A percentile compares a stretch with the other conserved stretches of the same genome.
phyloP scores from a whole-genome alignment of 2,888 invertebrate species.

The Piscicola geometra region DNA sequence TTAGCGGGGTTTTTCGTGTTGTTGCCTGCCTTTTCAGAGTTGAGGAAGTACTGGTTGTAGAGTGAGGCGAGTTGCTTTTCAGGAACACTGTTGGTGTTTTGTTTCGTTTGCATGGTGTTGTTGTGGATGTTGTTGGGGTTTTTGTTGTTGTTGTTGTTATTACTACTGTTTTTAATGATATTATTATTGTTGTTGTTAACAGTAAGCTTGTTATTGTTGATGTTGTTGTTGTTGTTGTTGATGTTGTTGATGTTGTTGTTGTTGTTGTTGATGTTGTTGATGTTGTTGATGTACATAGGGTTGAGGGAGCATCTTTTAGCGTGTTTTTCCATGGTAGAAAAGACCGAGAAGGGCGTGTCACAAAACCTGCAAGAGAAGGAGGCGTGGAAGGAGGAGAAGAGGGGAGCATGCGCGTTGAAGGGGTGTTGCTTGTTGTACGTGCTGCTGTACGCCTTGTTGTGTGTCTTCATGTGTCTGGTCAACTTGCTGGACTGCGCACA shows the following conservation, averaged over 20 bases:
- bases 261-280: not conserved
- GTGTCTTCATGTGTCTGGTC: constrained; percentile 99
- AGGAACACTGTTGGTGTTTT: no score
- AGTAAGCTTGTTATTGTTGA: not conserved
- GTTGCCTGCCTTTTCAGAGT: no score
- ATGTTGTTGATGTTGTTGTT: not conserved
- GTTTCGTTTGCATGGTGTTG: no score
- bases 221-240: constrained; percentile 8
- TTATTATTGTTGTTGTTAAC: not conserved
- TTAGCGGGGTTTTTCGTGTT: no score
- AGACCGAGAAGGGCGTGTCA: constrained; percentile 99
- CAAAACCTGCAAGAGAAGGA: constrained; percentile 84
- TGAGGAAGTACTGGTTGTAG: no score
- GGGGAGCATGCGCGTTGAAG: not conserved
- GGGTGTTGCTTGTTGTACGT: constrained; percentile 81
- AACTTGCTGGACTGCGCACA: constrained; percentile 99
- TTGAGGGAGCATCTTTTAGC: constrained; percentile 66
- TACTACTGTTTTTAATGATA: not conserved
- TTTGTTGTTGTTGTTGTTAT: no score
- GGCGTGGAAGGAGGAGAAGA: not conserved
- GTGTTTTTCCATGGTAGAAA: constrained; percentile 97
- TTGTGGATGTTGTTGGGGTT: no score
- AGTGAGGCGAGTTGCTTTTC: no score
- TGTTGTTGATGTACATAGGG: not conserved
- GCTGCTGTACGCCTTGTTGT: constrained; percentile 73